A percentile compares a stretch with the other conserved stretches of the same genome.
Evolutionary conservation across 2,797 vertebrate species (phyloP).

Genomic region (Arctocebus calabarensis): DNA sequence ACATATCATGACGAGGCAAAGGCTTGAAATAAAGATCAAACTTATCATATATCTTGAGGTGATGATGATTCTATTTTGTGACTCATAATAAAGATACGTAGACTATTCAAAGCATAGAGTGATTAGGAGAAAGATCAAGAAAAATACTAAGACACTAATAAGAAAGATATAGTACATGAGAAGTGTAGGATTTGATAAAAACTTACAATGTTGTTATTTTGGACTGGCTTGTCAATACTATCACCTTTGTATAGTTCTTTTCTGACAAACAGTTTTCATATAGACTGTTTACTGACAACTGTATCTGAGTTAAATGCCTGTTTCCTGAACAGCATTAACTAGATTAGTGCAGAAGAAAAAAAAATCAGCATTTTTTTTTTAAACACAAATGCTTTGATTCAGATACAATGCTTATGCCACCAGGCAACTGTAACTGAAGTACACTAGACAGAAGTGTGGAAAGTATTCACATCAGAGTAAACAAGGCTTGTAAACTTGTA

Average conservation of each 20-base stretch:
- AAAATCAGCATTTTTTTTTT: not conserved
- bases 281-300: constrained; percentile 30
- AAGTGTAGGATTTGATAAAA: constrained; percentile 54
- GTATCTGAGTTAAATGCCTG: constrained; percentile 38
- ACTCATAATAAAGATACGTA: constrained; percentile 23
- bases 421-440: constrained; percentile 28
- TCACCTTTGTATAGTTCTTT: constrained; percentile 35
- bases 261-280: constrained; percentile 42
- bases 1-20: constrained; percentile 10
- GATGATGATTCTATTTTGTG: constrained; percentile 15
- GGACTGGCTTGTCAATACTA: constrained; percentile 20
- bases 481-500: constrained; percentile 78
- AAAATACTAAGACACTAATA: constrained; percentile 31
- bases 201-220: constrained; percentile 33
- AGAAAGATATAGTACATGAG: constrained; percentile 37
- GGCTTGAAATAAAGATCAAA: not conserved
- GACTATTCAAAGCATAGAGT: constrained; percentile 46
- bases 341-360: constrained; percentile 49
- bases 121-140: constrained; percentile 28
- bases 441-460: not conserved
- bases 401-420: constrained; percentile 29
- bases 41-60: not conserved
- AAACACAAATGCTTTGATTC: constrained; percentile 40
- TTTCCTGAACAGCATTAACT: constrained; percentile 58
- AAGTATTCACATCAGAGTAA: constrained; percentile 73